phyloP scores from a whole-genome alignment of 2,113 vertebrate genomes.

The Arothron firmamentum region DNA sequence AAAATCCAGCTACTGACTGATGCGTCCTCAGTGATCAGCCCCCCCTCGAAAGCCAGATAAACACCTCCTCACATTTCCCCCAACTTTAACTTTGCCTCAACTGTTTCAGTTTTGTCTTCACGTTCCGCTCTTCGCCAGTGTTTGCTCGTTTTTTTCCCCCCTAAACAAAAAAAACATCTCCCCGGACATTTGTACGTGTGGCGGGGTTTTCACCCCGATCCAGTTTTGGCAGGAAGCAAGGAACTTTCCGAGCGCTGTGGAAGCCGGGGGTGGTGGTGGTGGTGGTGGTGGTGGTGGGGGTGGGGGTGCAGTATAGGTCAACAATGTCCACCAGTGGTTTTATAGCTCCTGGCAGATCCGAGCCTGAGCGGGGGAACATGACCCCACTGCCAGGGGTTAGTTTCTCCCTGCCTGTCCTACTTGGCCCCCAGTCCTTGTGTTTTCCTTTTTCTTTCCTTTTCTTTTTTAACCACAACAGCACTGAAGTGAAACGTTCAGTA shows the following conservation, averaged over 20 bases:
- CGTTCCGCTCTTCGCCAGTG: background rate
- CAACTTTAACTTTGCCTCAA: background rate
- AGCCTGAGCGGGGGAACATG: slow-evolving; percentile 18
- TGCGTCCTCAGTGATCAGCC: slow-evolving; percentile 32
- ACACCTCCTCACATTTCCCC: background rate
- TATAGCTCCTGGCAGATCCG: slow-evolving; percentile 33
- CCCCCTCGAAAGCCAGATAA: slow-evolving; percentile 9
- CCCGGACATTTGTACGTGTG: slow-evolving; percentile 49
- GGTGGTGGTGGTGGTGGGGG: slow-evolving; percentile 28
- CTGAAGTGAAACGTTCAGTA: slow-evolving; percentile 16
- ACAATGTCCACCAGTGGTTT: slow-evolving; percentile 31
- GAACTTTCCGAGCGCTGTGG: slow-evolving; percentile 60
- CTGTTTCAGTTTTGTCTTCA: slow-evolving; percentile 12
- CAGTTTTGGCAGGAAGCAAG: slow-evolving; percentile 52
- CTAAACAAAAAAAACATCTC: slow-evolving; percentile 17
- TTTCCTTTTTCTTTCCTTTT: slow-evolving; percentile 2
- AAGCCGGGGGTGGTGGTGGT: slow-evolving; percentile 20
- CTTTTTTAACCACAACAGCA: slow-evolving; percentile 33
- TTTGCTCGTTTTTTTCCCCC: slow-evolving; percentile 8
- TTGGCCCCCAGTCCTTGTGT: slow-evolving; percentile 19
- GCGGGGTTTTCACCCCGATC: slow-evolving; percentile 50
- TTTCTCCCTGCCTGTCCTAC: slow-evolving; percentile 35
- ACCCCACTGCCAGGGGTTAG: slow-evolving; percentile 11
- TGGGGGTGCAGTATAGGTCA: slow-evolving; percentile 51
- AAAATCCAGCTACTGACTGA: slow-evolving; percentile 57